Base-by-base conservation (phyloP, 2,888 invertebrate species). In the Thumatha senex region DNA sequence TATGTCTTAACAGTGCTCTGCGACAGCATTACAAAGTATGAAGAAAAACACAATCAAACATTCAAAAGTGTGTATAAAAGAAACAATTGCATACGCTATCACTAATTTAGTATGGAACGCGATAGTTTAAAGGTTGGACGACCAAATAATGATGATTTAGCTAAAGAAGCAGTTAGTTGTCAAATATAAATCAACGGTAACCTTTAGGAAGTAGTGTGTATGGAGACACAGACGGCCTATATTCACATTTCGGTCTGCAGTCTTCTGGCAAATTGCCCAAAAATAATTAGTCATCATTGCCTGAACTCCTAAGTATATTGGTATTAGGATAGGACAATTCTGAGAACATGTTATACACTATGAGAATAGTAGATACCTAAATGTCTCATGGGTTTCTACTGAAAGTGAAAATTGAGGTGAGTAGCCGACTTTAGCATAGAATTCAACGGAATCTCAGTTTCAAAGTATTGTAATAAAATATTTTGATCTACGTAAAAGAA, bases 221-320 rank as follows among this genome's bases (percentile, higher is more conserved):
- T 58, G 66, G 67, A 64, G 66, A 62, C 72, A 63, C 58, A 61
- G 67, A 48, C 62, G 74, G 58, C 72, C 70, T 72, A 76, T 67
- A 76, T 76, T 70, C 70, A 58, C 58, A 60, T 64, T 69, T 64
- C 67, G 48, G 57, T 62, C 74, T 80, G 82, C 74, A 77, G 60
- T 54, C 30, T 8, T 5, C 76, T 88, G 89, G 89, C 87, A 79
- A 52, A 56, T 36, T 77, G 86, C 89, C 89, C 78, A 76, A 83
- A 86, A 84, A 84, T 88, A 85, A 86, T 89, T 88, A 87, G 86
- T 87, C 86, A 86, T 80, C 82, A 70, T 76, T 66, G 64, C 49
- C 63, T 63, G 65, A 63, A 67, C 69, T 67, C 74, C 72, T 74
- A 72, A 76, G 71, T 56, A 43, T 56, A 43, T 55, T 73, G 67